Evolutionary conservation across 2,888 invertebrate genomes (phyloP).

Genomic region (Heliconius cydno): DNA sequence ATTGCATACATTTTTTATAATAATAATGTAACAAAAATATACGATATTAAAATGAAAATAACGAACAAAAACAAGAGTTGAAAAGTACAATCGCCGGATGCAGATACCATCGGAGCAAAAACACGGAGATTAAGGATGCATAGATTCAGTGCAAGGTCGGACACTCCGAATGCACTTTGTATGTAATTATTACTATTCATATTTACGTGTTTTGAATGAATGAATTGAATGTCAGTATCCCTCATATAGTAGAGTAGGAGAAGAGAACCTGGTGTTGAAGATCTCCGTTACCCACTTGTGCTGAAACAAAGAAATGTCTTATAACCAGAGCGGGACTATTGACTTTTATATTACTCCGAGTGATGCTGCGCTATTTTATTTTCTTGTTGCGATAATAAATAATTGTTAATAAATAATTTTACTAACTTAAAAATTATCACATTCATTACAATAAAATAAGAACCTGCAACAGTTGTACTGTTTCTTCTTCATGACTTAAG

Average conservation of each 20-base stretch:
- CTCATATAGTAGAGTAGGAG: neutral
- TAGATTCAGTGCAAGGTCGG: conserved; percentile 57
- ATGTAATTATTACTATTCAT: conserved; percentile 7
- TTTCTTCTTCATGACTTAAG: neutral
- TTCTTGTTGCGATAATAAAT: too few relatives aligned
- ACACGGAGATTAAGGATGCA: conserved; percentile 44
- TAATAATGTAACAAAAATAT: conserved; percentile 13
- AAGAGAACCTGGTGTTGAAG: neutral
- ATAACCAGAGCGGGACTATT: neutral
- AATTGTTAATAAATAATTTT: too few relatives aligned
- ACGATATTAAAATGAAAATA: conserved; percentile 25
- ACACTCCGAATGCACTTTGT: conserved; percentile 29
- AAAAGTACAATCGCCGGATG: conserved; percentile 44
- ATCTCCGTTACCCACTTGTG: too few relatives aligned
- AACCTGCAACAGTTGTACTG: neutral
- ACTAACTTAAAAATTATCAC: too few relatives aligned
- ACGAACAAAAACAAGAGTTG: conserved; percentile 34
- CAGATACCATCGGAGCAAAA: conserved; percentile 48
- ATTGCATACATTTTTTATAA: neutral
- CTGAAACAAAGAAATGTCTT: neutral
- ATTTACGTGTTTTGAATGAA: neutral
- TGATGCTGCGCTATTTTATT: too few relatives aligned
- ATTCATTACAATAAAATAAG: too few relatives aligned
- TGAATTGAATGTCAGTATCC: too few relatives aligned
- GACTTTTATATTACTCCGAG: too few relatives aligned